Evolutionary conservation across 2,797 vertebrate species (phyloP).

Genomic region (Ctenochaetus hawaiiensis): DNA sequence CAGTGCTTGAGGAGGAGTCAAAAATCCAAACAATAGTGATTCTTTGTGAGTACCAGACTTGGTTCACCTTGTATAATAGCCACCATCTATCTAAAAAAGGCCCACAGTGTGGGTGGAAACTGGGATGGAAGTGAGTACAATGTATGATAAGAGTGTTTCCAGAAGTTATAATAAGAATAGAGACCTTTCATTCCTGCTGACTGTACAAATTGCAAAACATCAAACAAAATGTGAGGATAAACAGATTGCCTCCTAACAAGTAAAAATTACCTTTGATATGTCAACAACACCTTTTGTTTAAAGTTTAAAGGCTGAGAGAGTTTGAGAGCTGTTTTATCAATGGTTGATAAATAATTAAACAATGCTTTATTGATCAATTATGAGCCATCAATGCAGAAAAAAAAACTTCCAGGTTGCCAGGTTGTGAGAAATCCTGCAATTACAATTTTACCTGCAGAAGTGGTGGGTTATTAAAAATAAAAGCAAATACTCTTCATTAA

Average conservation of each 20-base stretch:
- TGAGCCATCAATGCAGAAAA: background rate
- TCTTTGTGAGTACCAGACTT: background rate
- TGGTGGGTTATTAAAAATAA: background rate
- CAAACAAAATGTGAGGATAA: background rate
- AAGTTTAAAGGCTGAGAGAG: background rate
- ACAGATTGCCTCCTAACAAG: too few species aligned
- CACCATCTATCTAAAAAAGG: background rate
- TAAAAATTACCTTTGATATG: background rate
- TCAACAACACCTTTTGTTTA: background rate
- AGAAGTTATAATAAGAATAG: too few species aligned
- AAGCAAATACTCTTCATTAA: background rate
- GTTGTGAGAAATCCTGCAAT: background rate
- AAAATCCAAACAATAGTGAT: slow-evolving; percentile 5
- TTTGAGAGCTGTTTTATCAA: background rate
- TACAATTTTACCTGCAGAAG: background rate
- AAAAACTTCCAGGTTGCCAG: background rate
- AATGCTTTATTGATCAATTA: background rate
- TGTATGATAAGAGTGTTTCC: background rate
- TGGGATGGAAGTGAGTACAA: background rate
- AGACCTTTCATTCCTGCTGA: slow-evolving; percentile 7
- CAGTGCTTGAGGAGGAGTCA: background rate
- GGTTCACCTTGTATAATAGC: background rate
- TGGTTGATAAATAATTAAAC: background rate
- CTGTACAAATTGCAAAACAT: background rate
- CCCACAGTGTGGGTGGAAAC: background rate